Base-by-base conservation (phyloP, 2,888 invertebrate species). In the Bursaphelenchus okinawaensis region DNA sequence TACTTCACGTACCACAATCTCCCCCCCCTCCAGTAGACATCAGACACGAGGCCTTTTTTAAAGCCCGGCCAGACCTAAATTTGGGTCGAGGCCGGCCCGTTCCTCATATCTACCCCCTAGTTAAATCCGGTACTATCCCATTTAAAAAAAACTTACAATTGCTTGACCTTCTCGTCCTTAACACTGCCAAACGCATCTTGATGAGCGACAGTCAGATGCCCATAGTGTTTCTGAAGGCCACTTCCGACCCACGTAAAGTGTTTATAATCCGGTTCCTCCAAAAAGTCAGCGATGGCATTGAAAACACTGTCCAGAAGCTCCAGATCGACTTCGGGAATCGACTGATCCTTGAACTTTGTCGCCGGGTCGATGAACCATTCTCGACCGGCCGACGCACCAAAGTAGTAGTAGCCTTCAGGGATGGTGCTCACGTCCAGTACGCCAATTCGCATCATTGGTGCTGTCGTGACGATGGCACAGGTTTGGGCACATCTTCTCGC, bases 361-460 rank as follows among this genome's bases (percentile, higher is more conserved):
- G 70, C 71, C n/a, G 80, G 77, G 27, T 79, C 77, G 26, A 81
- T 73, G 62, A 75, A 81, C 82, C 82, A 82, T 65, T 82, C 82
- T 7, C 82, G 74, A 19, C 82, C 82, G n/a, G 73, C 82, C 1
- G 80, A 80, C 1, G 82, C 82, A 16, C 82, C 82, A 60, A 77
- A 82, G 68, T 76, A 79, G 63, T 82, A 82, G 59, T 81, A 80
- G n/a, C 82, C 78, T 52, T 78, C 78, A 12, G 78, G 78, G 28
- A 78, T 80, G 6, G 75, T 75, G 52, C 63, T 62, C 52, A 78
- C 78, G 60, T 78, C 78, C 60, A 79, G 67, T 23, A 72, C 70
- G 59, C 81, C 81, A 20, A 79, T 77, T 54, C 80, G 76, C 75
- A 80, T 76, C 64, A 82, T 61, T 4, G 82, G 82, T 9, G 82